Percentiles rank a stretch among this genome's conserved stretches.
These are phyloP conservation scores for Sogatella furcifera DNA, from an alignment of 1,140 invertebrate species.

Conservation along the genomic window DNA sequence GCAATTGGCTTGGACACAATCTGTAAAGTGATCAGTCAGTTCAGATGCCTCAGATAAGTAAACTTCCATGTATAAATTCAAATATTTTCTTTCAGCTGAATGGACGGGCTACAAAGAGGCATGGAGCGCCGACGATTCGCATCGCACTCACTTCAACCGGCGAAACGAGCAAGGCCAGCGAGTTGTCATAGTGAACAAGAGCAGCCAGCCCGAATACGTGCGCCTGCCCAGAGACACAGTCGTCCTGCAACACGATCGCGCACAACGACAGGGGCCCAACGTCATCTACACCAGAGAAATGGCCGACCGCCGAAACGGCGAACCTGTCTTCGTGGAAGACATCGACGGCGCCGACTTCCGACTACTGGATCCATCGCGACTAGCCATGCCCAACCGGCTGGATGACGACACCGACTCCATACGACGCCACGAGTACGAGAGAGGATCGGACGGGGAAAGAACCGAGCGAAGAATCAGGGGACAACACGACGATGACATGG, in stretches of 20 bases:
- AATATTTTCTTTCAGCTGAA: conserved; percentile 34
- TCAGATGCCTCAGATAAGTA: no score
- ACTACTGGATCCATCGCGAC: conserved; percentile 20
- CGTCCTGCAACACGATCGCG: not conserved
- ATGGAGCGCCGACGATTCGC: conserved; percentile 55
- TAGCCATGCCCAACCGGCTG: conserved; percentile 9
- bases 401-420: conserved; percentile 54
- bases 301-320: not conserved
- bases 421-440: conserved; percentile 57
- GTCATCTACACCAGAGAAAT: conserved; percentile 44
- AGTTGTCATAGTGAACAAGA: conserved; percentile 5
- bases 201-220: not conserved
- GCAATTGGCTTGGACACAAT: no score
- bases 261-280: conserved; percentile 20
- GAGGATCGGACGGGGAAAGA: conserved; percentile 53
- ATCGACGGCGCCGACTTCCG: conserved; percentile 30
- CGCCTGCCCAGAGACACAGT: not conserved
- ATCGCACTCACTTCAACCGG: conserved; percentile 56
- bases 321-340: conserved; percentile 34
- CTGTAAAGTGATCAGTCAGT: no score
- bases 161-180: conserved; percentile 33
- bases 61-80: no score
- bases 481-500: conserved; percentile 24
- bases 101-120: conserved; percentile 60
- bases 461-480: conserved; percentile 29